Base-by-base conservation (phyloP, 2,113 vertebrate species). In the Indri indri region DNA sequence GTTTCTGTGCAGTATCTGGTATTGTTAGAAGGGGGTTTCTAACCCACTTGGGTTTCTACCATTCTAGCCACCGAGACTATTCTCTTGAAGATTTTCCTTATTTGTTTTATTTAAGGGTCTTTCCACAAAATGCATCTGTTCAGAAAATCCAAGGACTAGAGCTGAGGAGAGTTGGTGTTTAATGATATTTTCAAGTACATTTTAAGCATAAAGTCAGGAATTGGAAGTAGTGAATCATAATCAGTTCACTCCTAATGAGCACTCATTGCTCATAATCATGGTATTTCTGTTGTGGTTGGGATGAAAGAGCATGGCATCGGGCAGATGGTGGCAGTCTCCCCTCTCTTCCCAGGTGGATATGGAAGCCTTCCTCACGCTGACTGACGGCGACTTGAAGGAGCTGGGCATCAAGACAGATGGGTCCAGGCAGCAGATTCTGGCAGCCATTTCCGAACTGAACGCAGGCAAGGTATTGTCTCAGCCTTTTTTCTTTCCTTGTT, bases 361-460 rank as follows among this genome's bases (percentile, higher is more conserved):
- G 99, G 99, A 99, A 97, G 99, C 99, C 0, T 99, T 99, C 96
- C 99, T 99, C 95, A 99, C 99, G 0, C 99, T 99, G 73, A 99
- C 99, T 6, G 99, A 99, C 6, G 99, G 99, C n/a, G 99, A 99
- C 98, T 98, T 99, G 98, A 99, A 99, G 97, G 99, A 99, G 97
- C 98, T 99, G 93, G 99, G 99, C 18, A 99, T 99, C 96, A 99
- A 99, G 98, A 99, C 99, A 0, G 99, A 99, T 18, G 99, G 99
- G 30, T 99, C 99, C 82, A 98, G 99, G 96, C 99, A 99, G 84
- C 99, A 99, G 97, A 99, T 99, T 93, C 97, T 99, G 85, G 99
- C 99, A 34, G 99, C 99, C 61, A 99, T 99, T 98, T 99, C 99
- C 34, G 99, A 99, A 98, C 98, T 99, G 83, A 99, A 99, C n/a